Evolutionary conservation across 2,113 vertebrate species (phyloP).

Genomic region (Pyxicephalus adspersus): DNA sequence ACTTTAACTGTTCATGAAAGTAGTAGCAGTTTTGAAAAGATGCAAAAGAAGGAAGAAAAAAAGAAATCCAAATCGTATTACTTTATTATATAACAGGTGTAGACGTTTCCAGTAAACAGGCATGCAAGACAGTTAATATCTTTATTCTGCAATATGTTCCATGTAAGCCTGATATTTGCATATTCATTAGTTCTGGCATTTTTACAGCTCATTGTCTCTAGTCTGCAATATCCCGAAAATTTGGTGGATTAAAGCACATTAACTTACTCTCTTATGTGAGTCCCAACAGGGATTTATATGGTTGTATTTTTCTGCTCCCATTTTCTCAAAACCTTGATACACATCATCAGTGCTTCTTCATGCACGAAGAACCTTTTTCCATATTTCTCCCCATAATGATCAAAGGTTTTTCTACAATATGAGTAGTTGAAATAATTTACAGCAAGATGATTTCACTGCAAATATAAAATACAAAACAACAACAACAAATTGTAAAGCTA

Average conservation of each 20-base stretch:
- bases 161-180: slow-evolving; percentile 50
- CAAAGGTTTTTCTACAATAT: not conserved
- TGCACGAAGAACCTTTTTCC: not conserved
- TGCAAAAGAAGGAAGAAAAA: no score
- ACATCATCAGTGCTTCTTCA: not conserved
- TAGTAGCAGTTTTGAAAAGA: no score
- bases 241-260: slow-evolving; percentile 54
- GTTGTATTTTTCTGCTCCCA: slow-evolving; percentile 9
- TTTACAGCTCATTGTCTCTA: slow-evolving; percentile 52
- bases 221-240: slow-evolving; percentile 44
- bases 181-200: slow-evolving; percentile 54
- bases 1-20: no score
- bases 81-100: slow-evolving; percentile 30
- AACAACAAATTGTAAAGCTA: no score
- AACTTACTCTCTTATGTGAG: slow-evolving; percentile 47
- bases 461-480: no score
- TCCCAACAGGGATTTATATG: slow-evolving; percentile 30
- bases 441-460: no score
- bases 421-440: no score
- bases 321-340: slow-evolving; percentile 17
- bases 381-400: not conserved
- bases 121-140: slow-evolving; percentile 41
- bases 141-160: slow-evolving; percentile 49
- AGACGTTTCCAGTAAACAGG: slow-evolving; percentile 33
- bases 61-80: not conserved